Percentiles rank a stretch among this genome's conserved stretches.
Evolutionary conservation across 30 jellyfish, hydroid and myxozoan genomes (phyloP).

Genomic region (Aurelia sp.): DNA sequence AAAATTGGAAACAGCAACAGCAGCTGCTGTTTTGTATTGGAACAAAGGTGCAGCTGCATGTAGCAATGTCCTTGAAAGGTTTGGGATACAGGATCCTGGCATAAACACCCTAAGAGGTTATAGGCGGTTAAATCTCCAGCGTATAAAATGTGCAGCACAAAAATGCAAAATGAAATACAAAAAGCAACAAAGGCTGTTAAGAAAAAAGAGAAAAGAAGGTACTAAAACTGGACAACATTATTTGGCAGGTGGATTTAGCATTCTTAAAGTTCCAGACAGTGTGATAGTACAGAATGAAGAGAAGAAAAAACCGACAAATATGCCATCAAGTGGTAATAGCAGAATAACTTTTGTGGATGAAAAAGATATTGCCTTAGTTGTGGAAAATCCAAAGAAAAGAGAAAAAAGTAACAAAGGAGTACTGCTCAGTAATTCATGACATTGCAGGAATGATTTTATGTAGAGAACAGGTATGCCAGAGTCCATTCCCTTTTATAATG

Average conservation of each 20-base stretch:
- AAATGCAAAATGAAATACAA: neutral
- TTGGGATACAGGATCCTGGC: neutral
- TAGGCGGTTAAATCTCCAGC: constrained; percentile 4
- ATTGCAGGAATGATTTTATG: neutral
- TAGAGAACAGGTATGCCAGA: neutral
- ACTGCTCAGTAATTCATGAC: neutral
- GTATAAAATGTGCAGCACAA: constrained; percentile 5
- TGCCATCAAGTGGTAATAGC: neutral
- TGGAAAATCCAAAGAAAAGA: neutral
- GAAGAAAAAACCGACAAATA: neutral
- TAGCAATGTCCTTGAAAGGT: neutral
- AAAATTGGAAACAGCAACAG: neutral
- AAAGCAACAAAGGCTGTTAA: constrained; percentile 1
- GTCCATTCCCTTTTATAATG: neutral
- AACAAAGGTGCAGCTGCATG: neutral
- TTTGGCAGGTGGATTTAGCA: constrained; percentile 2
- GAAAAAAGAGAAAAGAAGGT: constrained; percentile 1
- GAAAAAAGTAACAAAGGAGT: neutral
- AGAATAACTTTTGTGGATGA: neutral
- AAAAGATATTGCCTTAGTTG: neutral
- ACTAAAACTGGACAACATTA: constrained; percentile 1
- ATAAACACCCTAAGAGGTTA: constrained; percentile 6
- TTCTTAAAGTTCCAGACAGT: neutral
- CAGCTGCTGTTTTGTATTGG: neutral
- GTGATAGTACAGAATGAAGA: neutral